These are phyloP conservation scores for Babylonia areolata DNA, from an alignment of 1,140 invertebrate species.

Conservation along the genomic window DNA sequence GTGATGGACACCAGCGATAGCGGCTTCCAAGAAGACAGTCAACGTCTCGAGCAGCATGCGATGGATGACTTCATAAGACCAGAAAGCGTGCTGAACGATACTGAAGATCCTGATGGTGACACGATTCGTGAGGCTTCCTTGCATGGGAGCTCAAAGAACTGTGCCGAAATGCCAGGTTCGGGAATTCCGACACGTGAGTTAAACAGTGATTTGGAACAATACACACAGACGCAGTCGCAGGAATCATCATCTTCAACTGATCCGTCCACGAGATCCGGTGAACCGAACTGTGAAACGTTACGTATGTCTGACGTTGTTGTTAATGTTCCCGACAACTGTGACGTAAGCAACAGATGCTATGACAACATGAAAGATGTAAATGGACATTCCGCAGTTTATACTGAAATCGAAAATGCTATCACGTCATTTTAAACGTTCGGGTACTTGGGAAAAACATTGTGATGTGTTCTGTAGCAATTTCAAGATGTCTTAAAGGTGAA, in stretches of 20 bases:
- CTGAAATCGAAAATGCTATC: no score
- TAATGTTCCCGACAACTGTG: not conserved
- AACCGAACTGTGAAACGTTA: not conserved
- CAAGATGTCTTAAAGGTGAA: no score
- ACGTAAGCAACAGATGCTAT: not conserved
- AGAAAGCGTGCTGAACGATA: not conserved
- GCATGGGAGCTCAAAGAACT: not conserved
- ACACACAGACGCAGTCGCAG: not conserved
- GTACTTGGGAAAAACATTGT: no score
- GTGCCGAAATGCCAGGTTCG: not conserved
- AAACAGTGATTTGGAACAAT: not conserved
- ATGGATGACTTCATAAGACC: not conserved
- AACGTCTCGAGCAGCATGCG: not conserved
- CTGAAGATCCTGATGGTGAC: not conserved
- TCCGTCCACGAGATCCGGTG: not conserved
- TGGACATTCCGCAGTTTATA: no score
- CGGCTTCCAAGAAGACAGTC: not conserved
- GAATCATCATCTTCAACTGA: not conserved
- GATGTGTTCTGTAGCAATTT: no score
- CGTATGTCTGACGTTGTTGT: not conserved
- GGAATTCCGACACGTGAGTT: not conserved
- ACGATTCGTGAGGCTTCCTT: not conserved
- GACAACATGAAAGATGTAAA: not conserved
- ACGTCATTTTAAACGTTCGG: no score
- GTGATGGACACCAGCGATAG: no score